These are phyloP conservation scores for Parnassius mnemosyne DNA, from an alignment of 2,888 invertebrate species.

Conservation along the genomic window DNA sequence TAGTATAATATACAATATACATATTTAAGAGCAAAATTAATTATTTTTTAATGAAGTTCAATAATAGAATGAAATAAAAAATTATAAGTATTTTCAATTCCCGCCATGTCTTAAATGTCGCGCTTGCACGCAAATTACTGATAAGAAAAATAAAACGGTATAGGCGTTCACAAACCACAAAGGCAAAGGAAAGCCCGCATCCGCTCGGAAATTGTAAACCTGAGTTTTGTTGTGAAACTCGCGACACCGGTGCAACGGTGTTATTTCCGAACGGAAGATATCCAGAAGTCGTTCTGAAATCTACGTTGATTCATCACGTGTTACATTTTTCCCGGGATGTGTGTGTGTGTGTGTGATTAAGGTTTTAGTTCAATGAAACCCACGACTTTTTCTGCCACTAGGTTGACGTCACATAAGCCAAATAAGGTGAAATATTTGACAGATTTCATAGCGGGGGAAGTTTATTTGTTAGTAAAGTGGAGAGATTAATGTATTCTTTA, in stretches of 20 bases:
- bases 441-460: no score
- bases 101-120: neutral
- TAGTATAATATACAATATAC: no score
- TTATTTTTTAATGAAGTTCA: no score
- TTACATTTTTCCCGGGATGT: slow-evolving; percentile 5
- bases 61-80: no score
- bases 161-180: slow-evolving; percentile 17
- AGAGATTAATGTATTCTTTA: no score
- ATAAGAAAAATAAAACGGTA: slow-evolving; percentile 20
- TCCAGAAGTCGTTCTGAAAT: slow-evolving; percentile 29
- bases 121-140: slow-evolving; percentile 4
- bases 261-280: slow-evolving; percentile 56
- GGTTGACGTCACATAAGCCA: no score
- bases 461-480: no score
- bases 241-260: slow-evolving; percentile 40
- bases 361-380: neutral
- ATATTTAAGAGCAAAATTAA: no score
- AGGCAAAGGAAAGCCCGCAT: slow-evolving; percentile 41
- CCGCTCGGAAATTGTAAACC: slow-evolving; percentile 39
- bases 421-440: no score
- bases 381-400: no score
- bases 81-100: neutral
- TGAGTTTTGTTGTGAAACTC: slow-evolving; percentile 27
- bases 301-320: slow-evolving; percentile 7
- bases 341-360: neutral